Evolutionary conservation across 2,113 vertebrate genomes (phyloP), one percentile per base, ranked within the genome.

Genomic region (Dromas ardeola): DNA sequence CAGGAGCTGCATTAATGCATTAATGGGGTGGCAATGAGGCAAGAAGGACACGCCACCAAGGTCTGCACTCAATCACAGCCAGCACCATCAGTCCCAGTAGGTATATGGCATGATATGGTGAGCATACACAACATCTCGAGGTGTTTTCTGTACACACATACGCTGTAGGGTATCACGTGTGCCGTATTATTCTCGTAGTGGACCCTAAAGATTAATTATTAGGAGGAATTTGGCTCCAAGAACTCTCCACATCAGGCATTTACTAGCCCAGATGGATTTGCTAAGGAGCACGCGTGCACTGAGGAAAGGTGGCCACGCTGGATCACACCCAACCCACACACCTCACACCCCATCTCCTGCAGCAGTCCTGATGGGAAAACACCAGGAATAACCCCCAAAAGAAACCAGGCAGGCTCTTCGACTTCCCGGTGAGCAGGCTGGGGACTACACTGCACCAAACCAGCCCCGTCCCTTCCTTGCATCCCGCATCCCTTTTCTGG

Each of bases 101-200:
- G 9, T 10, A 10, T 13, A 1, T 5, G 21, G n/a, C 18, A 10
- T 1, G 17, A 9, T 5, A 2, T 5, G 5, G 23, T 42, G 71
- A 69, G 53, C 30, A 6, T 2, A 40, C 56, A 8, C 88, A 80
- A 13, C 42, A 63, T 32, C 53, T 50, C 56, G 9, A 58, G n/a
- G 80, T 32, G 27, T 38, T 81, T 66, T 83, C n/a, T 63, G 58
- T 19, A 38, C n/a, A 52, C 65, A 25, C 27, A 9, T 5, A 13
- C 5, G 55, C 32, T 79, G 21, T 40, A 58, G 20, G n/a, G 34
- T 69, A 69, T 38, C 63, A 49, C 5, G 1, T 4, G 2, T 4
- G 10, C 36, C 15, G 13, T 4, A 5, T 38, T 73, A 55, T 42
- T 86, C 55, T 55, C 56, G 27, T 13, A 91, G 38, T 4, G 3